phyloP scores from a whole-genome alignment of 30 jellyfish, hydroid and myxozoan species.

The Haliclystus octoradiatus region DNA sequence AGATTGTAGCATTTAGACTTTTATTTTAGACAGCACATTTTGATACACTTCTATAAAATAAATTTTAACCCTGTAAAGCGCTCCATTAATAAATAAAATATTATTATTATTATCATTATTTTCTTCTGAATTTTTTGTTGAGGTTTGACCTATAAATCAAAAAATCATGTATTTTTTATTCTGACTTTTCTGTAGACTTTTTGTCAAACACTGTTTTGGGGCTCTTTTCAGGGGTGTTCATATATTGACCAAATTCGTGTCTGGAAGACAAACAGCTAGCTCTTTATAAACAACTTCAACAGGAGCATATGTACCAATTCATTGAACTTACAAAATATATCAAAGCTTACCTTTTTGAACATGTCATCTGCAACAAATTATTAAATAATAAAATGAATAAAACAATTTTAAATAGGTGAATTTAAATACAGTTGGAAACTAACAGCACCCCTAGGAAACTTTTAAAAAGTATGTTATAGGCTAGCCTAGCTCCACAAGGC shows the following conservation, averaged over 20 bases:
- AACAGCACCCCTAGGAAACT: too few relatives aligned
- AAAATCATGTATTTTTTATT: not conserved
- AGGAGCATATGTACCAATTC: not conserved
- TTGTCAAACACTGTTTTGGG: not conserved
- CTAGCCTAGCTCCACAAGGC: too few relatives aligned
- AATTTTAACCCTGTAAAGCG: not conserved
- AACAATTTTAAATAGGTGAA: too few relatives aligned
- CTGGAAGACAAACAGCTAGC: too few relatives aligned
- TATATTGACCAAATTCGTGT: too few relatives aligned
- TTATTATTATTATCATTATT: not conserved
- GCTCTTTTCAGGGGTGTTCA: too few relatives aligned
- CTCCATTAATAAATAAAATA: not conserved
- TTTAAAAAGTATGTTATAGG: too few relatives aligned
- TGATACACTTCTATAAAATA: not conserved
- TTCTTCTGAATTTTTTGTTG: too few relatives aligned
- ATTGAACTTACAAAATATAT: not conserved
- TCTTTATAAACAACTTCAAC: not conserved
- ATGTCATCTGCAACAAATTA: constrained; percentile 61
- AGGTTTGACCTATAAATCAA: too few relatives aligned
- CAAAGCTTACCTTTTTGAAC: constrained; percentile 79
- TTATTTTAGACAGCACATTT: not conserved
- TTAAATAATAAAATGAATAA: too few relatives aligned
- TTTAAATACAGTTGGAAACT: too few relatives aligned
- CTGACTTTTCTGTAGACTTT: not conserved
- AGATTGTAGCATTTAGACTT: too few relatives aligned